Conservation (phyloP, 2,797 vertebrate genomes). For the Parauchenoglanis punctatus region DNA sequence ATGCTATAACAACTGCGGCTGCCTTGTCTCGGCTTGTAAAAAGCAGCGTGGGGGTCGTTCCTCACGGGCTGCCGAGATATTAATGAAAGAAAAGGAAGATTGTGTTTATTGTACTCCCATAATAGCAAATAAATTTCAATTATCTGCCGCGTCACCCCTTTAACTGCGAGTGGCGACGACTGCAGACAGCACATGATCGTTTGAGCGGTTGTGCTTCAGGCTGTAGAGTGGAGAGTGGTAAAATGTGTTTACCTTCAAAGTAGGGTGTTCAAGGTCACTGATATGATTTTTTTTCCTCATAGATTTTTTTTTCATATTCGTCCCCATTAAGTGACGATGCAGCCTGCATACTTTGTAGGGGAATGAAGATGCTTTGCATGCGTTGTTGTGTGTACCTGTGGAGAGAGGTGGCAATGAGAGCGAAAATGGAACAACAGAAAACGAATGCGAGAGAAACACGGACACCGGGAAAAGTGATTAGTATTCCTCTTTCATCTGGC, state of each 20-base stretch:
- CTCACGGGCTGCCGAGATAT: constrained; percentile 84
- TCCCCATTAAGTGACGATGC: constrained; percentile 14
- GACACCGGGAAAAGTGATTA: constrained; percentile 49
- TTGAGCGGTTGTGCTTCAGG: constrained; percentile 50
- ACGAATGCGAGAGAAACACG: constrained; percentile 9
- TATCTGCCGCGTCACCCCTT: constrained; percentile 89
- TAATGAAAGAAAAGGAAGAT: constrained; percentile 88
- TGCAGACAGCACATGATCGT: constrained; percentile 20
- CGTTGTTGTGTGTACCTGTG: neutral
- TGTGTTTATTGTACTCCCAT: constrained; percentile 91
- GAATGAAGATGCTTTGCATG: constrained; percentile 42
- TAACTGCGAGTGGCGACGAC: constrained; percentile 73
- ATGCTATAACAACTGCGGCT: constrained; percentile 87
- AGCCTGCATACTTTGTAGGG: constrained; percentile 16
- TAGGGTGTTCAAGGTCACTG: constrained; percentile 49
- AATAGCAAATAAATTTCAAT: constrained; percentile 97
- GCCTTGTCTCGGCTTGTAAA: constrained; percentile 86
- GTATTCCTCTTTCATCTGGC: constrained; percentile 58
- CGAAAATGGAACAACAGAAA: constrained; percentile 30
- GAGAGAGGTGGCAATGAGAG: constrained; percentile 23
- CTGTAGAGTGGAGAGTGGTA: constrained; percentile 12
- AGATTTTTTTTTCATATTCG: neutral
- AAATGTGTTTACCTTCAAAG: constrained; percentile 33
- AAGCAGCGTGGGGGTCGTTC: constrained; percentile 84
- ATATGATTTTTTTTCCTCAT: constrained; percentile 25